These are phyloP conservation scores for Eudasyphora cyanicolor DNA, from an alignment of 2,888 invertebrate genomes.

Conservation along the genomic window DNA sequence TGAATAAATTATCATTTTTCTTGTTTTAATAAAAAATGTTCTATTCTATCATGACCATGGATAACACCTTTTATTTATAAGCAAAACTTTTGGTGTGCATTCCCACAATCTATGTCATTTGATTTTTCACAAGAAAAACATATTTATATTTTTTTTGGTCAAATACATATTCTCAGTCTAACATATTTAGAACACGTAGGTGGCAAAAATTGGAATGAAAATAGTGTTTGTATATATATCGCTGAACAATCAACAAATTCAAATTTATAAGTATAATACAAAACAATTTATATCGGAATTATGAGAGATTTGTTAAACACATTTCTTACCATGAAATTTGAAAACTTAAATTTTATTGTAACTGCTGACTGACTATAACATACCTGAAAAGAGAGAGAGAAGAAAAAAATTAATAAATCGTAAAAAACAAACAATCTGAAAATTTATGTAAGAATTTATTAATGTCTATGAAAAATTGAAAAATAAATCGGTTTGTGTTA, in stretches of 20 bases:
- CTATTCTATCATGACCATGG: background rate
- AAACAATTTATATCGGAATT: background rate
- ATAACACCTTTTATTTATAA: background rate
- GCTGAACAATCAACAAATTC: background rate
- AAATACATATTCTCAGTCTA: background rate
- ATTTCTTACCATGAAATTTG: background rate
- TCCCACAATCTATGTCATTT: background rate
- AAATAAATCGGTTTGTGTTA: background rate
- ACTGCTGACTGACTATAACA: background rate
- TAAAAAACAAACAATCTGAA: background rate
- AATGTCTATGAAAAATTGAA: background rate
- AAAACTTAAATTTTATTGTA: background rate
- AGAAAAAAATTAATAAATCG: background rate
- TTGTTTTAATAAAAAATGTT: no score
- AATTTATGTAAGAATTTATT: background rate
- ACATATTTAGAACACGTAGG: background rate
- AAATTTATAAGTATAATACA: background rate
- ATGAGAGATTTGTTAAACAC: background rate
- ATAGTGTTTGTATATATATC: no score
- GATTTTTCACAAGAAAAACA: background rate
- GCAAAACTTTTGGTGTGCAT: background rate
- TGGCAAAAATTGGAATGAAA: background rate
- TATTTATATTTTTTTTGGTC: background rate
- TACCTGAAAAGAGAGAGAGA: conserved; percentile 2
- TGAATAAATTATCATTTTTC: no score